A percentile compares a stretch with the other conserved stretches of the same genome.
These are phyloP conservation scores for Chrysocyon brachyurus DNA, from an alignment of 2,797 vertebrate species.

Conservation along the genomic window DNA sequence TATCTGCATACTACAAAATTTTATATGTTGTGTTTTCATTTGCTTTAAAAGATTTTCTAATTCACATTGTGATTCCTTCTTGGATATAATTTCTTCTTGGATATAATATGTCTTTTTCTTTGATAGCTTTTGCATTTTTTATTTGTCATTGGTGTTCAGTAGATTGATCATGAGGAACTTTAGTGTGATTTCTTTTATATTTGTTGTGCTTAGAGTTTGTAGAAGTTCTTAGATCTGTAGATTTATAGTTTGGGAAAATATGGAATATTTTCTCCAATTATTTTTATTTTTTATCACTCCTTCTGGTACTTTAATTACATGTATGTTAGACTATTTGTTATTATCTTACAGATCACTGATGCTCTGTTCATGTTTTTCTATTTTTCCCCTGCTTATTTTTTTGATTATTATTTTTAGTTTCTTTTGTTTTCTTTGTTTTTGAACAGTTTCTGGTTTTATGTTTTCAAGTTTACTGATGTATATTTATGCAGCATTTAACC, in stretches of 20 bases:
- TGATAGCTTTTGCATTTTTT: not conserved
- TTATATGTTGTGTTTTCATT: not conserved
- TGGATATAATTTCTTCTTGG: not conserved
- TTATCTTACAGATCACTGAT: not conserved
- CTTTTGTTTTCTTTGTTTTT: slow-evolving; percentile 24
- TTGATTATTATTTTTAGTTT: not conserved
- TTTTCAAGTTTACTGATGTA: not conserved
- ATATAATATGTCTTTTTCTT: not conserved
- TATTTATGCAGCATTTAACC: not conserved
- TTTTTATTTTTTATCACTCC: not conserved
- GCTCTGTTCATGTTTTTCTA: not conserved
- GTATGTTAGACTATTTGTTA: not conserved
- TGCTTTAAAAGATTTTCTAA: slow-evolving; percentile 1
- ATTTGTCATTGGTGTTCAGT: not conserved
- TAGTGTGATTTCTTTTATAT: not conserved
- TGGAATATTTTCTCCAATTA: not conserved
- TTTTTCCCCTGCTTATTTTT: not conserved
- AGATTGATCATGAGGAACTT: not conserved
- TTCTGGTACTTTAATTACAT: not conserved
- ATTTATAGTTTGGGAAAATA: not conserved
- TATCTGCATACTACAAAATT: slow-evolving; percentile 2
- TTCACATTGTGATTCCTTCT: not conserved
- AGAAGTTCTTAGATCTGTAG: not conserved
- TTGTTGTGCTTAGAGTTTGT: slow-evolving; percentile 2
- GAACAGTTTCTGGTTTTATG: not conserved